Evolutionary conservation across 1,140 invertebrate species (phyloP).

Genomic region (Drosophila varians): DNA sequence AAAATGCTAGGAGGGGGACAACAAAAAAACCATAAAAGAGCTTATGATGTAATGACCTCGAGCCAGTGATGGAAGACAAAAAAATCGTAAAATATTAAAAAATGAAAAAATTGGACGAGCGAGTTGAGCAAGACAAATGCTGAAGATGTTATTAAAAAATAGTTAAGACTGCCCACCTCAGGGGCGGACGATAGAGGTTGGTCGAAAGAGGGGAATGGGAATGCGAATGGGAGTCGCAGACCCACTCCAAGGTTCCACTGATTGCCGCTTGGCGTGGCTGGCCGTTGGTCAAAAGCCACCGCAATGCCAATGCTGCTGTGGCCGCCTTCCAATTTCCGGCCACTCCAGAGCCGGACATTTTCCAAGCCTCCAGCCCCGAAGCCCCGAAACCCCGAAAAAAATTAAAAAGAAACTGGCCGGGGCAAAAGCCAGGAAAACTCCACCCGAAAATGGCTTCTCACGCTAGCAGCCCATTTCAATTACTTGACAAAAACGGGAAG

Average conservation of each 20-base stretch:
- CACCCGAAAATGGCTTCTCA: conserved; percentile 52
- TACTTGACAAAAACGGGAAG: not conserved
- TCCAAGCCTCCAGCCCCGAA: conserved; percentile 18
- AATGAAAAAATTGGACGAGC: conserved; percentile 39
- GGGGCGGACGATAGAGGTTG: not conserved
- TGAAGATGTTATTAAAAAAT: conserved; percentile 82
- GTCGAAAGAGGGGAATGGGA: not conserved
- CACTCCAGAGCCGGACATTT: conserved; percentile 21
- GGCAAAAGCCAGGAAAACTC: conserved; percentile 25
- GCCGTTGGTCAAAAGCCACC: conserved; percentile 34
- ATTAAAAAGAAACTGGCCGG: not conserved
- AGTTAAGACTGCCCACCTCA: conserved; percentile 60
- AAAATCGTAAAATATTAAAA: conserved; percentile 23
- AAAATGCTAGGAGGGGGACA: conserved; percentile 8
- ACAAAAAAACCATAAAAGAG: conserved; percentile 61
- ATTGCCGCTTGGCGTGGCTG: conserved; percentile 43
- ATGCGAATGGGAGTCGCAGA: too few species aligned
- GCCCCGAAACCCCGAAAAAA: not conserved
- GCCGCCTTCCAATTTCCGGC: conserved; percentile 49
- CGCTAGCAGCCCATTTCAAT: conserved; percentile 61
- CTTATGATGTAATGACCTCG: conserved; percentile 80
- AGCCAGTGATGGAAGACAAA: conserved; percentile 35
- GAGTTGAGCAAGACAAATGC: conserved; percentile 80
- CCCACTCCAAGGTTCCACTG: conserved; percentile 16
- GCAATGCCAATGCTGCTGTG: conserved; percentile 49